A percentile compares a stretch with the other conserved stretches of the same genome.
Conservation (phyloP, 2,888 invertebrate genomes). For the Drosophila lacicola region DNA sequence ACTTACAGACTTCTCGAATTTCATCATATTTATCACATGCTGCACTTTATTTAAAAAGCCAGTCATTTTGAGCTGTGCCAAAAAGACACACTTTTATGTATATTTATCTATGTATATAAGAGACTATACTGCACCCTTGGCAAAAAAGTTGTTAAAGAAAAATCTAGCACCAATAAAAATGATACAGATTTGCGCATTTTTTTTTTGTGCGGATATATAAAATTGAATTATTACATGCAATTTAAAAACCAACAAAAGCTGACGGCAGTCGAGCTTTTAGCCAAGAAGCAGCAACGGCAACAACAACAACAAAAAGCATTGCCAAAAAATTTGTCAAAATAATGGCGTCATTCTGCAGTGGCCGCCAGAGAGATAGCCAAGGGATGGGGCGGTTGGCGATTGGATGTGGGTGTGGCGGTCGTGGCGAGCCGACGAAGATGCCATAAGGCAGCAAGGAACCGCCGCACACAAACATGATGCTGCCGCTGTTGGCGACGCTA, state of each 20-base stretch:
- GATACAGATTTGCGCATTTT: constrained; percentile 49
- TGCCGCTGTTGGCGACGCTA: constrained; percentile 66
- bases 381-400: constrained; percentile 14
- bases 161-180: constrained; percentile 58
- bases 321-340: constrained; percentile 83
- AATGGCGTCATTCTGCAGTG: constrained; percentile 81
- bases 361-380: constrained; percentile 49
- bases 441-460: constrained; percentile 69
- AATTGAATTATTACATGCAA: constrained; percentile 82
- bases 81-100: constrained; percentile 6
- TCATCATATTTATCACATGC: constrained; percentile 17
- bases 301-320: constrained; percentile 59
- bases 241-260: constrained; percentile 81
- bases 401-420: constrained; percentile 29
- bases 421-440: constrained; percentile 70
- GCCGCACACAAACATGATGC: constrained; percentile 42
- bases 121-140: neutral
- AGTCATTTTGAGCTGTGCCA: constrained; percentile 42
- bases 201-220: constrained; percentile 80
- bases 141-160: constrained; percentile 33
- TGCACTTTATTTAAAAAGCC: constrained; percentile 19
- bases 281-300: constrained; percentile 43
- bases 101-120: neutral
- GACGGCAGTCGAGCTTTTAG: constrained; percentile 74
- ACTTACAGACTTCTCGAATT: constrained; percentile 8